Evolutionary conservation across 2,888 invertebrate species (phyloP).

Genomic region (Aphidoletes aphidimyza): DNA sequence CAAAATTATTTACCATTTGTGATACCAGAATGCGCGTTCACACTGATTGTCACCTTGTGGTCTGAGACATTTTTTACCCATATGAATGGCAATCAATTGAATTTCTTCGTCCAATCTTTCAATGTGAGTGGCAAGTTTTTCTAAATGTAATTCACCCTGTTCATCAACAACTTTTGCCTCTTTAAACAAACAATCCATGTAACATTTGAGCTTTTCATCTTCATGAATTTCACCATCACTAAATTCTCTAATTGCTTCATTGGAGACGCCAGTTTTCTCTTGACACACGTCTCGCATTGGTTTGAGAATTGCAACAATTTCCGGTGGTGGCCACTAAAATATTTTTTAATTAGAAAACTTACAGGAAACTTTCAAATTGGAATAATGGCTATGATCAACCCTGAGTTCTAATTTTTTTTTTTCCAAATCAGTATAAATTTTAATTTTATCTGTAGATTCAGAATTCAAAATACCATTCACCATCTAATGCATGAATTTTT

Average conservation of each 20-base stretch:
- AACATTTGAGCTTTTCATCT: conserved; percentile 65
- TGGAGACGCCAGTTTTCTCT: conserved; percentile 60
- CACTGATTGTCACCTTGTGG: conserved; percentile 64
- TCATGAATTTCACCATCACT: conserved; percentile 66
- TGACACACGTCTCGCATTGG: conserved; percentile 60
- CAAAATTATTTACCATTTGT: conserved; percentile 62
- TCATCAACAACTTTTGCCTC: conserved; percentile 64
- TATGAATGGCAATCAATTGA: conserved; percentile 62
- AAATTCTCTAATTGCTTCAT: conserved; percentile 65
- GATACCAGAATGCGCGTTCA: conserved; percentile 66
- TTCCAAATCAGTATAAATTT: no score
- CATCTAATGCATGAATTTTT: no score
- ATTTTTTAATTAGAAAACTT: not conserved
- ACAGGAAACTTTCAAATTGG: not conserved
- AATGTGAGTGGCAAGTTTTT: conserved; percentile 61
- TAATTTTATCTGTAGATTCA: no score
- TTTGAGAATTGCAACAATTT: conserved; percentile 58
- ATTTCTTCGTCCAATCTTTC: conserved; percentile 60
- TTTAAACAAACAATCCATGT: conserved; percentile 66
- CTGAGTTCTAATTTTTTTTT: not conserved
- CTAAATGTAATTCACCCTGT: conserved; percentile 65
- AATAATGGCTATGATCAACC: not conserved
- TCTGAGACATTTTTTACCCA: conserved; percentile 63
- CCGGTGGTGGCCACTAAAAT: conserved; percentile 61
- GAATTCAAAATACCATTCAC: no score